Evolutionary conservation across 2,888 invertebrate genomes (phyloP), one percentile per base, ranked within the genome.

Genomic region (Lingula anatina): DNA sequence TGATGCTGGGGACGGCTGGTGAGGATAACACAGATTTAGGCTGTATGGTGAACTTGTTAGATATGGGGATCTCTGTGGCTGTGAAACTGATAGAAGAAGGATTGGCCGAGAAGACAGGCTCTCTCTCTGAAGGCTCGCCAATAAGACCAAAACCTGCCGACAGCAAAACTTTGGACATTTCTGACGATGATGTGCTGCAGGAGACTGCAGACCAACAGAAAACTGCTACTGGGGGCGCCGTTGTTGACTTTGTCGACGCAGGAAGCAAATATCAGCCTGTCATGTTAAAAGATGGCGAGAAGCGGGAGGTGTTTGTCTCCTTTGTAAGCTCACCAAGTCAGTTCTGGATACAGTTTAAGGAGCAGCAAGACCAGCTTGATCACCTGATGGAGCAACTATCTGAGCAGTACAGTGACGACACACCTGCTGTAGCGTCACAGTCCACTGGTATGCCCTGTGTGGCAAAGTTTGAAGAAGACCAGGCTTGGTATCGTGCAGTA

Each of bases 401-500:
- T 9, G 50, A 36, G 3, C 38, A 31, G 5, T 50, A 50, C 42
- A 25, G 36, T 31, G 31, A 31, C 15, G 31, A 31, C 15, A 12
- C 9, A 9, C 31, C 31, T 12, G 31, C 9, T 12, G 31, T 31
- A 15, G 31, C 9, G 31, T 31, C 31, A 7, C 41, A 45, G 3
- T 15, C 31, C 2, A n/a, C 37, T 21, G 59, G 54, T 28, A 39
- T 50, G 15, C 48, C 56, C 5, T 66, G 65, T 43, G 54, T 55
- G 27, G 64, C 62, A n/a, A 44, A 47, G 46, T 69, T 57, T 50
- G 53, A 59, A 28, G 64, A 57, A 43, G 68, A 69, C 50, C 53
- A 57, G n/a, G 41, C 38, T 1, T 71, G 69, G 69, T 70, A 70
- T 44, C 47, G 71, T 44, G 68, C 60, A 2, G 47, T 51, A n/a